A percentile compares a stretch with the other conserved stretches of the same genome.
Conservation (phyloP, 2,888 invertebrate species). For the Melinaea marsaeus region DNA sequence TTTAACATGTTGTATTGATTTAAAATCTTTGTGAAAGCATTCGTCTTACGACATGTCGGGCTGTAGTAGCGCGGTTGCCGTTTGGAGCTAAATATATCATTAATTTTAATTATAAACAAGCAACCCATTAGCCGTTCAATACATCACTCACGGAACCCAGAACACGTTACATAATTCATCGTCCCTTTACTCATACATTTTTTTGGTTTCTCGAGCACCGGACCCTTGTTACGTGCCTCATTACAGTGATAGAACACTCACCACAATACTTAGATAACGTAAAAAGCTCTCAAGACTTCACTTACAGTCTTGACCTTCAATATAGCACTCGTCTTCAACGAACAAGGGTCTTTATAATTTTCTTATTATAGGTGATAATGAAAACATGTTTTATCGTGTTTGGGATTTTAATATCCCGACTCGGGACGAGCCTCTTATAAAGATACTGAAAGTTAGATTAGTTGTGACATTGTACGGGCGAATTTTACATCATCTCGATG, state of each 20-base stretch:
- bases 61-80: no score
- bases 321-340: conserved; percentile 2
- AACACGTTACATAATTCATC: conserved; percentile 4
- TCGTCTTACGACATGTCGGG: no score
- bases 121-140: not conserved
- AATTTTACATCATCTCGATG: no score
- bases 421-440: not conserved
- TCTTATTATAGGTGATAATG: not conserved
- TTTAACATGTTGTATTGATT: no score
- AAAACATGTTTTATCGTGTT: not conserved
- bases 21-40: no score
- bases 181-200: conserved; percentile 8
- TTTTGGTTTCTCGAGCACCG: conserved; percentile 17
- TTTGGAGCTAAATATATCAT: no score
- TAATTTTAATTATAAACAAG: no score
- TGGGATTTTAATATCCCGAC: not conserved
- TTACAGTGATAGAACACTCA: conserved; percentile 23
- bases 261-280: conserved; percentile 12
- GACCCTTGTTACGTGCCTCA: conserved; percentile 25
- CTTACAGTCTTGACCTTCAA: conserved; percentile 4
- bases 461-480: no score
- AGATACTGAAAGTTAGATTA: no score
- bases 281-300: conserved; percentile 8
- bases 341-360: not conserved
- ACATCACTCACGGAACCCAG: conserved; percentile 1